phyloP scores from a whole-genome alignment of 2,113 vertebrate species.

The Salminus brasiliensis region DNA sequence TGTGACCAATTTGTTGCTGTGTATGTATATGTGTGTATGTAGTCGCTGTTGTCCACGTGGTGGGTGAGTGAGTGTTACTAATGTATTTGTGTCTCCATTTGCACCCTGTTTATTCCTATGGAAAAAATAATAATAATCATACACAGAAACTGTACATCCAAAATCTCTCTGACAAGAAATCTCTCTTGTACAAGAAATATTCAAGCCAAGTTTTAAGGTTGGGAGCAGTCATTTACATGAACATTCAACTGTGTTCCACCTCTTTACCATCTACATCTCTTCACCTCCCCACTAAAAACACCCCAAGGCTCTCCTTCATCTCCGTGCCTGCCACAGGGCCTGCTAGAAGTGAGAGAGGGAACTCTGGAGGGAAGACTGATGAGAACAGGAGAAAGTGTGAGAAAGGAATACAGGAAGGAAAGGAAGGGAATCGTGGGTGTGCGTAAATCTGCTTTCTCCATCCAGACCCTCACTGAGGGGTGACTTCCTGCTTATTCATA shows the following conservation, averaged over 20 bases:
- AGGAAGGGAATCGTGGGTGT: not conserved
- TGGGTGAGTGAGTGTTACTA: no score
- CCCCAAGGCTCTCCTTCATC: not conserved
- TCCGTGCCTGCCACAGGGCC: not conserved
- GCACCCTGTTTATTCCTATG: no score
- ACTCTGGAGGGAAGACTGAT: not conserved
- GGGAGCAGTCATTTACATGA: conserved; percentile 1
- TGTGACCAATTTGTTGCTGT: no score
- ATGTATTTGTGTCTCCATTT: no score
- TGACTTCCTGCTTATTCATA: not conserved
- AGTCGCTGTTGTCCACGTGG: no score
- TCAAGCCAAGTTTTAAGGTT: no score
- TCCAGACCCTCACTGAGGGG: conserved; percentile 1
- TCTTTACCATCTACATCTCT: not conserved
- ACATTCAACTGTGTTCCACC: conserved; percentile 9
- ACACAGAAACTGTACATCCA: no score
- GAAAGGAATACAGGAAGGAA: no score
- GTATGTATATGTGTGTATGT: no score
- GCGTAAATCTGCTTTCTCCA: conserved; percentile 30
- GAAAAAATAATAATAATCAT: no score
- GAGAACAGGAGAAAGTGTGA: not conserved
- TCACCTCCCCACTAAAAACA: not conserved
- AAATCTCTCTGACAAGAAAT: no score
- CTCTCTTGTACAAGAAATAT: no score
- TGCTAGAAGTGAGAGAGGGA: not conserved